These are phyloP conservation scores for Lissonota sp. DNA, from an alignment of 2,888 invertebrate species.

Conservation along the genomic window DNA sequence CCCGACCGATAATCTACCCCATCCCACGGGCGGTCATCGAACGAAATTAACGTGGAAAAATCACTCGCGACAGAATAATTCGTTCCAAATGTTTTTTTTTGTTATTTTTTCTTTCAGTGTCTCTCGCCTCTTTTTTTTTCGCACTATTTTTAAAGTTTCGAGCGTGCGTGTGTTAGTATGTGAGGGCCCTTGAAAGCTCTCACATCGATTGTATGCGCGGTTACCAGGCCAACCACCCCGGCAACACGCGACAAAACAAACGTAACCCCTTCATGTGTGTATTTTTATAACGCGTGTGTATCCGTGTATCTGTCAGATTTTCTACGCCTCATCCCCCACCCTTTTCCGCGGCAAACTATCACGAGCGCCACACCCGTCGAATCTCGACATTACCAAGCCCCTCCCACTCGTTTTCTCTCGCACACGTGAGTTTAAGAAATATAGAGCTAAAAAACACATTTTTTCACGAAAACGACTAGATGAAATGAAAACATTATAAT, in stretches of 20 bases:
- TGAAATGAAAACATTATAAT: no score
- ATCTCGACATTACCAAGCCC: slow-evolving; percentile 30
- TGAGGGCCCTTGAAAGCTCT: slow-evolving; percentile 65
- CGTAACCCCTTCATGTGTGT: slow-evolving; percentile 34
- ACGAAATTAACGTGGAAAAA: not conserved
- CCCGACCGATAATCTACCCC: slow-evolving; percentile 73
- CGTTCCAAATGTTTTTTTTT: not conserved
- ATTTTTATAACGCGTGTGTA: no score
- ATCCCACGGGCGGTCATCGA: slow-evolving; percentile 67
- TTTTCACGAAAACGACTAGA: no score
- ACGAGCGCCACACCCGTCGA: slow-evolving; percentile 19
- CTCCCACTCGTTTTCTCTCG: no score
- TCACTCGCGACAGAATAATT: not conserved
- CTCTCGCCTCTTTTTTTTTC: not conserved
- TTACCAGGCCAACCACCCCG: slow-evolving; percentile 83
- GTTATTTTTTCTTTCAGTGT: not conserved
- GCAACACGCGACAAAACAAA: slow-evolving; percentile 81
- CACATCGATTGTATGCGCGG: slow-evolving; percentile 81
- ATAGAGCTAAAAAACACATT: no score
- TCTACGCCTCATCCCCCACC: slow-evolving; percentile 2
- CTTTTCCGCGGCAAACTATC: not conserved
- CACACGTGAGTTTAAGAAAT: no score
- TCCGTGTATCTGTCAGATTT: not conserved
- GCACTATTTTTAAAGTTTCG: slow-evolving; percentile 21
- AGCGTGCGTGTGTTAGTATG: not conserved